Conservation (phyloP, 2,113 vertebrate species). For the Crotalus viridis region DNA sequence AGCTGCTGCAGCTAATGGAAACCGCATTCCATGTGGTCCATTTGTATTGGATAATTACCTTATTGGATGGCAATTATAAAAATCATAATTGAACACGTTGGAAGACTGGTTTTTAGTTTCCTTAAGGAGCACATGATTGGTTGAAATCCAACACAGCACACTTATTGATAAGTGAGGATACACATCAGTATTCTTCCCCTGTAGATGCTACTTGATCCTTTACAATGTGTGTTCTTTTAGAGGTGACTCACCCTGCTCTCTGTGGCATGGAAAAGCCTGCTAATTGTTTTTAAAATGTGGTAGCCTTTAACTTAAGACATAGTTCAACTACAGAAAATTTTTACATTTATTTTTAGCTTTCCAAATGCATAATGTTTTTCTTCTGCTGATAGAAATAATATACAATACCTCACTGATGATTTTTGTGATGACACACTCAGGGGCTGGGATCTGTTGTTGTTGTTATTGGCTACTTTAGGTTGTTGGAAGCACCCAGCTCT, state of each 20-base stretch:
- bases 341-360: neutral
- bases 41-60: neutral
- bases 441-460: neutral
- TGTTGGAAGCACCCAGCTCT: neutral
- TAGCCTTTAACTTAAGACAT: neutral
- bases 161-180: neutral
- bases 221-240: neutral
- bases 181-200: too few species aligned
- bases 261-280: neutral
- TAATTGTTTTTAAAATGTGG: neutral
- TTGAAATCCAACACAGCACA: neutral
- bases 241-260: neutral
- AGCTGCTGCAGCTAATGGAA: neutral
- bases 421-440: neutral
- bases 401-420: neutral
- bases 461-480: neutral
- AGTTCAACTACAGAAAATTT: neutral
- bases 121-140: neutral
- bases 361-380: neutral
- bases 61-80: neutral
- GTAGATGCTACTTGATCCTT: neutral
- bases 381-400: neutral
- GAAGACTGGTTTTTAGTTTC: neutral
- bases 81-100: neutral
- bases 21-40: neutral